A percentile compares a stretch with the other conserved stretches of the same genome.
Evolutionary conservation across 2,113 vertebrate genomes (phyloP).

Genomic region (Rhadina sibilatrix): DNA sequence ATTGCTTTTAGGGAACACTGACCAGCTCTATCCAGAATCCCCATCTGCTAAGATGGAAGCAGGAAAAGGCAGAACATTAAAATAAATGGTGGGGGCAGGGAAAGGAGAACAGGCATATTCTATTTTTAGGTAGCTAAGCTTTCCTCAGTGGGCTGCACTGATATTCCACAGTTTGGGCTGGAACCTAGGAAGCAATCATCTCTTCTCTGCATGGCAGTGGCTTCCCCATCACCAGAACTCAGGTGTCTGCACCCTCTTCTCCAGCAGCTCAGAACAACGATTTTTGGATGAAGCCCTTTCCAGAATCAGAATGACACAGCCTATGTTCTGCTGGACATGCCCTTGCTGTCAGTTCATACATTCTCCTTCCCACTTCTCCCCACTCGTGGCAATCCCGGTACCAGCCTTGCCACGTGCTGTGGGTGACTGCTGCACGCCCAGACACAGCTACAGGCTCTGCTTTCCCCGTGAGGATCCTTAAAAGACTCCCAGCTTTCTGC

Average conservation of each 20-base stretch:
- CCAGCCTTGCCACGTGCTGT: not conserved
- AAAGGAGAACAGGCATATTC: not conserved
- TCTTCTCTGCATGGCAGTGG: not conserved
- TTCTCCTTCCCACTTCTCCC: not conserved
- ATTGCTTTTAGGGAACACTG: not conserved
- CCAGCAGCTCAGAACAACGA: not conserved
- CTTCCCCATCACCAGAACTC: not conserved
- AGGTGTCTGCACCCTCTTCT: not conserved
- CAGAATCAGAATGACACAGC: accelerated
- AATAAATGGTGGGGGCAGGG: not conserved
- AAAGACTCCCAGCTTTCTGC: not conserved
- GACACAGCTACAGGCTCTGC: not conserved
- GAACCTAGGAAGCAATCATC: not conserved
- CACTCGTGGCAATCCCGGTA: not conserved
- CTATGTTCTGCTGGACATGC: not conserved
- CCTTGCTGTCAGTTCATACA: not conserved
- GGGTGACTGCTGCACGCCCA: not conserved
- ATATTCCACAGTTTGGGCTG: not conserved
- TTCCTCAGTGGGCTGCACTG: not conserved
- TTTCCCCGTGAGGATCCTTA: not conserved
- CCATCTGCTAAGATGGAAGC: not conserved
- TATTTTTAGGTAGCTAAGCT: not conserved
- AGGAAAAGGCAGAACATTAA: not conserved
- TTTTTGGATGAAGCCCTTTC: not conserved
- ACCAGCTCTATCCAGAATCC: not conserved